A percentile compares a stretch with the other conserved stretches of the same genome.
These are phyloP conservation scores for Coturnix japonica DNA, from an alignment of 2,113 vertebrate species.

Conservation along the genomic window DNA sequence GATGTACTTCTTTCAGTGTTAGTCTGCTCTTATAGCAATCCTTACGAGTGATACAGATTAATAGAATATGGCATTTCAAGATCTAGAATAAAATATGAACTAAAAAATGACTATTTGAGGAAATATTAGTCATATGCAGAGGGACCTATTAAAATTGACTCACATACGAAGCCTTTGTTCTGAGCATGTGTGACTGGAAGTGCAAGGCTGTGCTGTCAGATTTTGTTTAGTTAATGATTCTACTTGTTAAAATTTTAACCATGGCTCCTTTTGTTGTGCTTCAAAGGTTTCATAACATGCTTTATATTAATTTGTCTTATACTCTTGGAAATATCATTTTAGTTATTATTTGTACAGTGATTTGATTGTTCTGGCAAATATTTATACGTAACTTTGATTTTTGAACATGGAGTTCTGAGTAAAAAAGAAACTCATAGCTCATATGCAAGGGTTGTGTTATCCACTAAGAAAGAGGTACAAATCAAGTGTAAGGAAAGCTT, in stretches of 20 bases:
- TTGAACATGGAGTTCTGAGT: neutral
- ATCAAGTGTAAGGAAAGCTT: constrained; percentile 54
- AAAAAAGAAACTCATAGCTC: neutral
- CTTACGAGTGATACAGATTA: constrained; percentile 54
- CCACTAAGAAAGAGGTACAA: neutral
- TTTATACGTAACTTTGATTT: neutral
- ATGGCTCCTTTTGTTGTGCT: constrained; percentile 68
- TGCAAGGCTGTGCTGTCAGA: constrained; percentile 70
- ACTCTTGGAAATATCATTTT: constrained; percentile 7
- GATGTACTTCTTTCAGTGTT: constrained; percentile 8
- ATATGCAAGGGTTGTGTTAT: neutral
- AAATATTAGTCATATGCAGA: constrained; percentile 77
- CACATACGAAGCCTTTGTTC: constrained; percentile 71
- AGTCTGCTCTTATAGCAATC: constrained; percentile 43
- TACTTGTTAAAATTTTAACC: constrained; percentile 80
- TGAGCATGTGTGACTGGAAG: constrained; percentile 70
- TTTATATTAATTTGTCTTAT: constrained; percentile 70
- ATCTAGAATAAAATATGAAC: constrained; percentile 47
- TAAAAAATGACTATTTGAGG: constrained; percentile 64
- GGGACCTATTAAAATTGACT: constrained; percentile 71
- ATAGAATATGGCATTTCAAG: constrained; percentile 61
- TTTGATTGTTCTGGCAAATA: neutral
- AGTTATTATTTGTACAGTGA: constrained; percentile 26
- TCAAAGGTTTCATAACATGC: constrained; percentile 64
- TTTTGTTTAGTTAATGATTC: constrained; percentile 79